A percentile compares a stretch with the other conserved stretches of the same genome.
Conservation (phyloP, 2,113 vertebrate genomes). For the Lamprotornis superbus region DNA sequence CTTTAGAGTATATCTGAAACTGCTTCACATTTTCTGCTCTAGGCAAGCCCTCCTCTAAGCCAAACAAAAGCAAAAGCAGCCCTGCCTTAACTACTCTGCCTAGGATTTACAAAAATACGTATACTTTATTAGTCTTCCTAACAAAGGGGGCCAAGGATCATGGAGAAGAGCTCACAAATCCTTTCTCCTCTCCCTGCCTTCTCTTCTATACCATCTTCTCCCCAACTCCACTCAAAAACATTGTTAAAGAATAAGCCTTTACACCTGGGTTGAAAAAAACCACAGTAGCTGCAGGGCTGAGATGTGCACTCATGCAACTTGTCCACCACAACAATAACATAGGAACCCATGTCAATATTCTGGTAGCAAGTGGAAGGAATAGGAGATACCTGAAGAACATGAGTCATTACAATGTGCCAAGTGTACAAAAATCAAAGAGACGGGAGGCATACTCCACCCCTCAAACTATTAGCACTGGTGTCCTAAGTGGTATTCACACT, state of each 20-base stretch:
- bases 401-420: neutral
- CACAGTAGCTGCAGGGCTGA: neutral
- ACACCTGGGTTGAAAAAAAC: neutral
- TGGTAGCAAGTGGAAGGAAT: neutral
- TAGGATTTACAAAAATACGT: neutral
- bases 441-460: neutral
- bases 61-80: neutral
- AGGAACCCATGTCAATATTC: neutral
- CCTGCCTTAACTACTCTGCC: neutral
- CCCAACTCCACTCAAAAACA: neutral
- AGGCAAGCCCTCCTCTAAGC: neutral
- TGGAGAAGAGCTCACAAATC: neutral
- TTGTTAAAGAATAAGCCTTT: neutral
- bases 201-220: neutral
- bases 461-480: neutral
- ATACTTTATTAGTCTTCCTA: neutral
- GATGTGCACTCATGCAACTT: neutral
- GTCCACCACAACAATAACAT: neutral
- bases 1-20: neutral
- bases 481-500: constrained; percentile 5
- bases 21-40: neutral
- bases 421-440: neutral
- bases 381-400: neutral
- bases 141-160: neutral
- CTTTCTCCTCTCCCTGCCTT: neutral